Conservation (phyloP, 2,888 invertebrate genomes). For the Malacosoma neustria region DNA sequence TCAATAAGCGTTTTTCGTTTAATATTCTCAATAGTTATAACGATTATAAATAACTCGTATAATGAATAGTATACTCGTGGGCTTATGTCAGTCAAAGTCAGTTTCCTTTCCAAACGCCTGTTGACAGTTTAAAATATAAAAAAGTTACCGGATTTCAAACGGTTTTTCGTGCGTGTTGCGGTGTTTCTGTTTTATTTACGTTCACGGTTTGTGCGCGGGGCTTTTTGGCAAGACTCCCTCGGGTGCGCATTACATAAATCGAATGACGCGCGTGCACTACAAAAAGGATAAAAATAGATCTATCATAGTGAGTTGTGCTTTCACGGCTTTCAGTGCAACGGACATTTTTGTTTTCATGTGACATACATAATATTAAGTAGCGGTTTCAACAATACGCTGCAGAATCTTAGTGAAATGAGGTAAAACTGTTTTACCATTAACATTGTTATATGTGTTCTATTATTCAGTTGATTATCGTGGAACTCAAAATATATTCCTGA, state of each 20-base stretch:
- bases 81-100: too few species aligned
- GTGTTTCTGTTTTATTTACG: conserved; percentile 10
- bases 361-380: conserved; percentile 62
- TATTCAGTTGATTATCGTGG: conserved; percentile 16
- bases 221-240: conserved; percentile 69
- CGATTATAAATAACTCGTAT: too few species aligned
- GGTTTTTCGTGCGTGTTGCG: conserved; percentile 22
- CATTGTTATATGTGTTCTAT: too few species aligned
- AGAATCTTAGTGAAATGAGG: conserved; percentile 63
- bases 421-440: conserved; percentile 54
- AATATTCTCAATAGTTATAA: too few species aligned
- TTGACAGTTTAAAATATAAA: conserved; percentile 45
- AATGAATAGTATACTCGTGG: too few species aligned
- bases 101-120: too few species aligned
- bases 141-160: conserved; percentile 60
- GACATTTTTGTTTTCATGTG: conserved; percentile 68
- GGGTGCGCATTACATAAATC: conserved; percentile 58
- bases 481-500: conserved; percentile 9
- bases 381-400: conserved; percentile 40
- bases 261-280: conserved; percentile 48
- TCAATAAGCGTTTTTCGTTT: too few species aligned
- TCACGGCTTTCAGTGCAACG: conserved; percentile 33
- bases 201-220: conserved; percentile 16
- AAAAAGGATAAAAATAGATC: conserved; percentile 68
- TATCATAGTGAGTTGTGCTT: conserved; percentile 58